These are phyloP conservation scores for Margarornis squamiger DNA, from an alignment of 2,797 vertebrate genomes.

Conservation along the genomic window DNA sequence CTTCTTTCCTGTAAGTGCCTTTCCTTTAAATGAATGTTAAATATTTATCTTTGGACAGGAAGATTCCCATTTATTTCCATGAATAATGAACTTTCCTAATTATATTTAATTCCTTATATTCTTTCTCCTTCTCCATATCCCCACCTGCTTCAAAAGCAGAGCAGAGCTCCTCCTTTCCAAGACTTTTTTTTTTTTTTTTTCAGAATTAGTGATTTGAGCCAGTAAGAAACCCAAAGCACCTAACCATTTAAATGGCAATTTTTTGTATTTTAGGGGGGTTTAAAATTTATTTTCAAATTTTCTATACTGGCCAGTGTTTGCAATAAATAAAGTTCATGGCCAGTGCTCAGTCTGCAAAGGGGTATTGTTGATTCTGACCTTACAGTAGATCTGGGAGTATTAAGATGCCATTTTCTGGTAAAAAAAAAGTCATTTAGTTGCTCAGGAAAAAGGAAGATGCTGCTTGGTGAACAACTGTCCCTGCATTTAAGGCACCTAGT, in stretches of 20 bases:
- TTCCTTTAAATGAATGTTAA: not conserved
- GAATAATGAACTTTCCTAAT: not conserved
- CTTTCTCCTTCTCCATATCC: not conserved
- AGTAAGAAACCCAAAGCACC: not conserved
- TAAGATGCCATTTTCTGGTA: not conserved
- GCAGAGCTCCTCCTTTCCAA: not conserved
- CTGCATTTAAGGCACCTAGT: not conserved
- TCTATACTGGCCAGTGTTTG: not conserved
- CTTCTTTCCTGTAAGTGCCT: not conserved
- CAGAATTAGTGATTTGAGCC: not conserved
- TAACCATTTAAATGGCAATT: not conserved
- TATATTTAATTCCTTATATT: not conserved
- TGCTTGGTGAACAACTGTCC: not conserved
- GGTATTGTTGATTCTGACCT: not conserved
- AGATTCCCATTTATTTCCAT: not conserved
- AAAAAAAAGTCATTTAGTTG: not conserved
- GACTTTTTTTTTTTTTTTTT: not conserved
- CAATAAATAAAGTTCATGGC: not conserved
- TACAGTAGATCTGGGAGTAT: not conserved
- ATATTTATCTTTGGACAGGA: not conserved
- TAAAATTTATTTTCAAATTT: not conserved
- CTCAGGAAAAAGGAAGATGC: not conserved
- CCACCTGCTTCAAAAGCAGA: not conserved
- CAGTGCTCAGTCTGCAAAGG: not conserved
- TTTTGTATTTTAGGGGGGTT: not conserved